Evolutionary conservation across 1,140 invertebrate genomes (phyloP).

Genomic region (Aplysia californica): DNA sequence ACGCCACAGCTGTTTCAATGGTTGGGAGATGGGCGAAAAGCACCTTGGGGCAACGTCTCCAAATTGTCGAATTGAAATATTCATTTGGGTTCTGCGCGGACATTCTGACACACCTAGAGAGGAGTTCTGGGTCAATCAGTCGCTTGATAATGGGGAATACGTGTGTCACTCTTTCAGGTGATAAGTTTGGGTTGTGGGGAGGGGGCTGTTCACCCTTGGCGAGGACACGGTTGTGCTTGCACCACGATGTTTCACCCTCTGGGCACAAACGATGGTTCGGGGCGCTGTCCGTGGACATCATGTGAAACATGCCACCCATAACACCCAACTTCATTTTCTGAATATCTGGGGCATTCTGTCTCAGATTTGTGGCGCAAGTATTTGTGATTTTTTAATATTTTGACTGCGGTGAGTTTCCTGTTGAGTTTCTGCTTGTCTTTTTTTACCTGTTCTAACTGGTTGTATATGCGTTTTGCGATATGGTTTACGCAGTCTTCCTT

Average conservation of each 20-base stretch:
- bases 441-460: not conserved
- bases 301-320: not conserved
- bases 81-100: not conserved
- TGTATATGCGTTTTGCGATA: not conserved
- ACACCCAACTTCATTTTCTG: not conserved
- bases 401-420: not conserved
- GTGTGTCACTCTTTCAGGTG: not conserved
- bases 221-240: not conserved
- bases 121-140: not conserved
- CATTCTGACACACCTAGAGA: not conserved
- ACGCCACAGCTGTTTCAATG: not conserved
- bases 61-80: not conserved
- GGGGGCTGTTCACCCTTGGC: not conserved
- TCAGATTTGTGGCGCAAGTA: not conserved
- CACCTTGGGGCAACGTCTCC: not conserved
- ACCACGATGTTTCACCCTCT: not conserved
- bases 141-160: not conserved
- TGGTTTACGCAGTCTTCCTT: slow-evolving; percentile 1
- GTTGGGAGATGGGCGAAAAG: not conserved
- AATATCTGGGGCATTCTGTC: not conserved
- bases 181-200: not conserved
- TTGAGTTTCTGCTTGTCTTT: not conserved
- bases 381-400: not conserved
- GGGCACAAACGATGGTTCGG: not conserved
- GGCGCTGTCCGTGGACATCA: not conserved